phyloP scores from a whole-genome alignment of 92 coral and sea anemone species.

The Epizoanthus scotinus region DNA sequence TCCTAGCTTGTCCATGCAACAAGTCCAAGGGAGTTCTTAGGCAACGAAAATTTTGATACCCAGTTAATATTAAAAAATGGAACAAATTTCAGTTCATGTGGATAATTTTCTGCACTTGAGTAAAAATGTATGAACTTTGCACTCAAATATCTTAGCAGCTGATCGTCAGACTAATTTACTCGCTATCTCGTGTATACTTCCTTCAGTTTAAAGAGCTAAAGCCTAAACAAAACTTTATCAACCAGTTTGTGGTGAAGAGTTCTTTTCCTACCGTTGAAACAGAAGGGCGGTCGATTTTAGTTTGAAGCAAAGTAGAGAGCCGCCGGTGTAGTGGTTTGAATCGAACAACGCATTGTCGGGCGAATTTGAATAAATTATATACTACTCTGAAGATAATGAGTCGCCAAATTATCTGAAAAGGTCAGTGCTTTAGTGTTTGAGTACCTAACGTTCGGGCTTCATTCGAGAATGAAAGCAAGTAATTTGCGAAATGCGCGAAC shows the following conservation, averaged over 20 bases:
- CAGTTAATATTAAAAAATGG: conserved; percentile 33
- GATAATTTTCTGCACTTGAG: conserved; percentile 10
- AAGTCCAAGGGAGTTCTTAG: conserved; percentile 42
- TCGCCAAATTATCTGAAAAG: background rate
- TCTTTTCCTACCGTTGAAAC: no score
- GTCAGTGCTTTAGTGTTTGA: background rate
- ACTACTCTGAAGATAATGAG: no score
- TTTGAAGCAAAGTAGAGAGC: no score
- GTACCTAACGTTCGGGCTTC: background rate
- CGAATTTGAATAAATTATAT: no score
- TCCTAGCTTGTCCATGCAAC: conserved; percentile 84
- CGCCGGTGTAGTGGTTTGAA: no score
- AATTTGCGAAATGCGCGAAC: background rate
- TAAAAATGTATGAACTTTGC: conserved; percentile 12
- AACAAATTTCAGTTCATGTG: conserved; percentile 34
- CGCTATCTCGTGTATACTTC: background rate
- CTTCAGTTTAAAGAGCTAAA: background rate
- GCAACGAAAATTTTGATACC: conserved; percentile 38
- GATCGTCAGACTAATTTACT: conserved; percentile 4
- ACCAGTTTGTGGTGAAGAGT: no score
- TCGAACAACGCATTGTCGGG: no score
- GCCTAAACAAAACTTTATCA: no score
- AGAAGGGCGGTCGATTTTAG: no score
- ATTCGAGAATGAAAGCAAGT: background rate
- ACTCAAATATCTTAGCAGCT: conserved; percentile 29